phyloP scores from a whole-genome alignment of 1,140 invertebrate genomes.

The Drosophila watanabei region DNA sequence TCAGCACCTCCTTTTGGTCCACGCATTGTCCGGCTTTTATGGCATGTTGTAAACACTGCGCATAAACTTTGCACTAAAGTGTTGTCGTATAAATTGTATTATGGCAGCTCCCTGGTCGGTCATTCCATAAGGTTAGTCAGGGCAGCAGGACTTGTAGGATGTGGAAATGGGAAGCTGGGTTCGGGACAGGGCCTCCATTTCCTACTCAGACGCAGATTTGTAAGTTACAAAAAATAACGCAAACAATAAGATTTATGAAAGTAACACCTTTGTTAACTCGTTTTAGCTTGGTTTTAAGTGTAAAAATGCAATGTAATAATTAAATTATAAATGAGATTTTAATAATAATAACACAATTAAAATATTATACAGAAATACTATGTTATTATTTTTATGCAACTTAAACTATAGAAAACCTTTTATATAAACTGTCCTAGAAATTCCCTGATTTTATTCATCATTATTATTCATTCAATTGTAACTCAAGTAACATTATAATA shows the following conservation, averaged over 20 bases:
- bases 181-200: background rate
- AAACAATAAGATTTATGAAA: constrained; percentile 2
- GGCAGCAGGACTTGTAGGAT: background rate
- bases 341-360: background rate
- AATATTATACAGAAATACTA: too few species aligned
- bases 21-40: constrained; percentile 80
- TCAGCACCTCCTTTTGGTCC: constrained; percentile 23
- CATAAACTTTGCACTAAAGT: constrained; percentile 83
- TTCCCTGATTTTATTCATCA: too few species aligned
- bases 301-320: background rate
- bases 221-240: constrained; percentile 15
- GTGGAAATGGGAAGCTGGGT: background rate
- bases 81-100: constrained; percentile 84
- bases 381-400: background rate
- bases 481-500: background rate
- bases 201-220: constrained; percentile 37
- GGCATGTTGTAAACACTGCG: constrained; percentile 79
- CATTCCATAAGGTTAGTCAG: constrained; percentile 54
- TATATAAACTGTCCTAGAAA: too few species aligned
- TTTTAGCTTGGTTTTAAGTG: background rate
- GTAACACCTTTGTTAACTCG: too few species aligned
- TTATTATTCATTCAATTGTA: too few species aligned
- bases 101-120: constrained; percentile 78
- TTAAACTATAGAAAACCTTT: too few species aligned
- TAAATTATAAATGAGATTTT: background rate